phyloP scores from a whole-genome alignment of 2,113 vertebrate species.

The Crotalus viridis region DNA sequence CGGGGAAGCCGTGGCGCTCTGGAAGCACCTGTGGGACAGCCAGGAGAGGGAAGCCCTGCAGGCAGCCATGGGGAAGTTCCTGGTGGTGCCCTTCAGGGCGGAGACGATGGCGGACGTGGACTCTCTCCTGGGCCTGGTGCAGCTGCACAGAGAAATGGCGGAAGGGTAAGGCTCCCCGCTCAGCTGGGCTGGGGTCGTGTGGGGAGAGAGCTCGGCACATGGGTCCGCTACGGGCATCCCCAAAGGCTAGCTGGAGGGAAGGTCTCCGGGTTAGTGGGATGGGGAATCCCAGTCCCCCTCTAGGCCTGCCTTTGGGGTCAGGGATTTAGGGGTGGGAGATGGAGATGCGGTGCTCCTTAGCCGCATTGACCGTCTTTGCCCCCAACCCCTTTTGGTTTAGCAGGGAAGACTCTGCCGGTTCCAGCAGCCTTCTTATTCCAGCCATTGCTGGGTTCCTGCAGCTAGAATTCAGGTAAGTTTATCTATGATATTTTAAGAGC shows the following conservation, averaged over 20 bases:
- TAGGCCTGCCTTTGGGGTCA: neutral
- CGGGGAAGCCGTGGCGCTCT: slow-evolving; percentile 78
- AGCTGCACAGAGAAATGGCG: slow-evolving; percentile 75
- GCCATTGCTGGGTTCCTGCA: slow-evolving; percentile 81
- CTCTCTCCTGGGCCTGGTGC: slow-evolving; percentile 79
- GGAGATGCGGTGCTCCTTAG: neutral
- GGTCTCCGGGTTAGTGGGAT: neutral
- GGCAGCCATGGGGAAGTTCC: slow-evolving; percentile 78
- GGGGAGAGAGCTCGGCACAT: neutral
- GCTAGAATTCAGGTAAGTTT: slow-evolving; percentile 82
- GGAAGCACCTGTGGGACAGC: slow-evolving; percentile 77
- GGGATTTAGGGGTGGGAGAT: neutral
- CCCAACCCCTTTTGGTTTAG: slow-evolving; percentile 42
- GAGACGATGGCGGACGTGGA: slow-evolving; percentile 80
- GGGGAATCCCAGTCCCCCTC: neutral
- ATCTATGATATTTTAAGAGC: neutral
- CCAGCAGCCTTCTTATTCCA: slow-evolving; percentile 67
- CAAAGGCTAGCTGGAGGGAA: neutral
- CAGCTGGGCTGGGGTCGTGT: neutral
- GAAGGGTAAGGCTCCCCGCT: slow-evolving; percentile 65
- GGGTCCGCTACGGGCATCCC: neutral
- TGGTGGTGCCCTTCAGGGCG: slow-evolving; percentile 84
- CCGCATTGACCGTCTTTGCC: neutral
- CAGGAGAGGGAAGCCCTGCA: slow-evolving; percentile 68
- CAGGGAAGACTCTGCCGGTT: slow-evolving; percentile 29